Conservation (phyloP, 2,888 invertebrate species). For the Aleiodes leptofemur region DNA sequence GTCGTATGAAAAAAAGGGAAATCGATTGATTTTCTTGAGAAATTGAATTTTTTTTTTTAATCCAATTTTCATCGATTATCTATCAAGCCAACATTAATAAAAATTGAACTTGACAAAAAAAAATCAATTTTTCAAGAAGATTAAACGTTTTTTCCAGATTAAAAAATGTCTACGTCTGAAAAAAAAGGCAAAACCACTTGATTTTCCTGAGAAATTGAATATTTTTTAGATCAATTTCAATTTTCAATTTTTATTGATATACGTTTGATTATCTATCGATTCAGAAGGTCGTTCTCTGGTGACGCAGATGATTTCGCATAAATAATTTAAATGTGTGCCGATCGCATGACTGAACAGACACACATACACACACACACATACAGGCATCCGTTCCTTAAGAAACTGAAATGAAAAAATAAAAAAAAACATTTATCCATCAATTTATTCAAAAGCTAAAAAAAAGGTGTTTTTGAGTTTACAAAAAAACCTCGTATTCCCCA, state of each 20-base stretch:
- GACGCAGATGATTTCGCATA: slow-evolving; percentile 44
- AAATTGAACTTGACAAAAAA: too few relatives aligned
- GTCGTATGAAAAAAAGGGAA: too few relatives aligned
- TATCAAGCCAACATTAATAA: slow-evolving; percentile 36
- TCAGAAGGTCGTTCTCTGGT: slow-evolving; percentile 44
- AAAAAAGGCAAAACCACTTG: too few relatives aligned
- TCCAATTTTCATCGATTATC: slow-evolving; percentile 33
- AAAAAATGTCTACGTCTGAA: too few relatives aligned
- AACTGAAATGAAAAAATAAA: slow-evolving; percentile 17
- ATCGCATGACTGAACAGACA: slow-evolving; percentile 40
- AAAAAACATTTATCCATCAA: not conserved
- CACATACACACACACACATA: too few relatives aligned
- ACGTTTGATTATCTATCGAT: slow-evolving; percentile 48
- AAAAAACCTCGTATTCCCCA: not conserved
- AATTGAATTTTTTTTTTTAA: not conserved
- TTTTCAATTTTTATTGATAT: slow-evolving; percentile 4
- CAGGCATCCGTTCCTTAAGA: slow-evolving; percentile 5
- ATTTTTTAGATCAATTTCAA: slow-evolving; percentile 1
- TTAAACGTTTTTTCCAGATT: too few relatives aligned
- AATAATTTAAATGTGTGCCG: slow-evolving; percentile 33
- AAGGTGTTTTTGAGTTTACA: not conserved
- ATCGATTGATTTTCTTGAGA: too few relatives aligned
- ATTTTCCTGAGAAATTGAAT: not conserved
- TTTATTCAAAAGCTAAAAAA: not conserved
- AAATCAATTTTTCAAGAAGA: too few relatives aligned